Evolutionary conservation across 2,797 vertebrate species (phyloP).

Genomic region (Menidia menidia): DNA sequence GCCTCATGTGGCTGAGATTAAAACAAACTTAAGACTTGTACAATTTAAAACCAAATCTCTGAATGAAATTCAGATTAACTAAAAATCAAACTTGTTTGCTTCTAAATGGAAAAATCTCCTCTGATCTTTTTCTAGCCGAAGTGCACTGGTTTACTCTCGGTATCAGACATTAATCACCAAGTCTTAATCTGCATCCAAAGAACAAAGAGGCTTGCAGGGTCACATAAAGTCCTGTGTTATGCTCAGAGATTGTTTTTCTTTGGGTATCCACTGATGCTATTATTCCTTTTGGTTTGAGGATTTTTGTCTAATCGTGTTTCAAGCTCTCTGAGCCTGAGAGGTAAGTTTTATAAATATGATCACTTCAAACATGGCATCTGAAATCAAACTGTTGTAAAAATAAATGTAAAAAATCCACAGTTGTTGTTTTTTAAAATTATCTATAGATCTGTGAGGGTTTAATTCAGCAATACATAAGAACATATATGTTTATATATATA

Average conservation of each 20-base stretch:
- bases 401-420: no score
- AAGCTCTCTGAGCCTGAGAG: conserved; percentile 29
- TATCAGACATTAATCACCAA: conserved; percentile 59
- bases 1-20: conserved; percentile 58
- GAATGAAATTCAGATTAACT: conserved; percentile 59
- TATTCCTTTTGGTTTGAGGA: conserved; percentile 52
- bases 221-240: conserved; percentile 33
- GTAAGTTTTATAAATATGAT: conserved; percentile 43
- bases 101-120: conserved; percentile 31
- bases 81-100: conserved; percentile 59
- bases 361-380: conserved; percentile 5
- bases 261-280: conserved; percentile 38
- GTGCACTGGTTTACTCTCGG: conserved; percentile 44
- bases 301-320: conserved; percentile 52
- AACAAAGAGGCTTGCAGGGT: conserved; percentile 38
- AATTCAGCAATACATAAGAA: conserved; percentile 7
- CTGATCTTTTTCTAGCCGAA: conserved; percentile 47
- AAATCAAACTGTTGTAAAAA: no score
- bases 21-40: conserved; percentile 48
- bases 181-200: conserved; percentile 53
- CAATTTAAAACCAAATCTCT: conserved; percentile 47
- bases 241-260: conserved; percentile 35
- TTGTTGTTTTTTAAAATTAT: no score
- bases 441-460: no score
- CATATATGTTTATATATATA: no score